Evolutionary conservation across 1,140 invertebrate genomes (phyloP).

Genomic region (Idris sp.): DNA sequence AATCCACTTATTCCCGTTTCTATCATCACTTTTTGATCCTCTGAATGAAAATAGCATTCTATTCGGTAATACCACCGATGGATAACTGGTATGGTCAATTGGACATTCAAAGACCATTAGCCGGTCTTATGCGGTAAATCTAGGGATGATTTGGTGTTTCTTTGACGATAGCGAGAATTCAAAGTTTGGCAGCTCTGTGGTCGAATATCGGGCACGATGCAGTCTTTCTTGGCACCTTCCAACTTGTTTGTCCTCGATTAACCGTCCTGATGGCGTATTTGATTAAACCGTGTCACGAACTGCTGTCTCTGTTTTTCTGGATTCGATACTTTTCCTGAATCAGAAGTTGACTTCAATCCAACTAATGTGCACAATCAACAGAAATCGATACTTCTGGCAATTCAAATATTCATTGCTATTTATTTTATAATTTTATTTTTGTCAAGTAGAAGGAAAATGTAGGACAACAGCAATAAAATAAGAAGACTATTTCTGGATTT

Average conservation of each 20-base stretch:
- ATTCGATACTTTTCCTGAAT: constrained; percentile 34
- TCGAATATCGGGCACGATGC: constrained; percentile 32
- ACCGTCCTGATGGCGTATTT: constrained; percentile 26
- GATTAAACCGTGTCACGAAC: constrained; percentile 47
- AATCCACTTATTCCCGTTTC: constrained; percentile 25
- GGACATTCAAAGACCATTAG: constrained; percentile 34
- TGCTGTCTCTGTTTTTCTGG: constrained; percentile 11
- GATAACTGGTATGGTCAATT: constrained; percentile 17
- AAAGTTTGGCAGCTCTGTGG: constrained; percentile 29
- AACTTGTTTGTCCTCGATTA: constrained; percentile 41
- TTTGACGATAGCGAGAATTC: constrained; percentile 34
- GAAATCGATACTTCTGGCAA: constrained; percentile 8
- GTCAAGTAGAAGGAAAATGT: no score
- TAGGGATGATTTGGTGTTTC: constrained; percentile 29
- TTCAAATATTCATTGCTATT: not conserved
- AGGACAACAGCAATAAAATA: no score
- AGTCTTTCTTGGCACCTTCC: constrained; percentile 37
- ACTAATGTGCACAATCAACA: constrained; percentile 1
- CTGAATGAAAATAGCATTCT: constrained; percentile 18
- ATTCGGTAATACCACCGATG: constrained; percentile 13
- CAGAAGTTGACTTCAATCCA: constrained; percentile 38
- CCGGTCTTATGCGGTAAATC: constrained; percentile 34
- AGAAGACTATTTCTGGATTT: no score
- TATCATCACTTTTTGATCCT: constrained; percentile 49
- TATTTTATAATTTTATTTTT: no score